A percentile compares a stretch with the other conserved stretches of the same genome.
Evolutionary conservation across 2,113 vertebrate genomes (phyloP).

Genomic region (Prietella phreatophila): DNA sequence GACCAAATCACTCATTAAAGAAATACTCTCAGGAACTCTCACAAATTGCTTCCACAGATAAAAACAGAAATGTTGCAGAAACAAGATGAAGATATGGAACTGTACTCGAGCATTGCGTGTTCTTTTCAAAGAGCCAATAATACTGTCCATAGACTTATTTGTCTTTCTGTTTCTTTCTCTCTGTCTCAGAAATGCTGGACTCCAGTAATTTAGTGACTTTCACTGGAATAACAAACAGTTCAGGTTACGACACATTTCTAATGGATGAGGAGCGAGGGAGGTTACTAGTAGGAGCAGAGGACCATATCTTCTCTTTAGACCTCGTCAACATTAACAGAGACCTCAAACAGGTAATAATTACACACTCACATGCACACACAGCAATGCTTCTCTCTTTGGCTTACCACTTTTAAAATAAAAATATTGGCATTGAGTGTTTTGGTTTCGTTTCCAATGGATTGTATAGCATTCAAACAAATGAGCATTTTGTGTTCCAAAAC

Average conservation of each 20-base stretch:
- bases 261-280: conserved; percentile 92
- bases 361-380: neutral
- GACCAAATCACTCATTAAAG: neutral
- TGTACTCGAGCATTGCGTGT: neutral
- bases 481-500: neutral
- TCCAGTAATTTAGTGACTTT: conserved; percentile 91
- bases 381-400: neutral
- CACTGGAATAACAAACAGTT: conserved; percentile 89
- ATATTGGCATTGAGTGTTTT: neutral
- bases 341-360: conserved; percentile 81
- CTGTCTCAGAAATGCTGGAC: conserved; percentile 91
- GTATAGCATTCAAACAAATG: neutral
- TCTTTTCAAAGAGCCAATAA: neutral
- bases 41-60: neutral
- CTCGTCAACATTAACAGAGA: conserved; percentile 94
- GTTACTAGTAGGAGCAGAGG: conserved; percentile 92
- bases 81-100: neutral
- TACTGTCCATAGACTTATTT: neutral
- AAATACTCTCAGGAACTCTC: neutral
- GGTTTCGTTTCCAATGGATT: neutral
- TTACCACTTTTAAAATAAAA: neutral
- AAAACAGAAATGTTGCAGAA: neutral
- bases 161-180: conserved; percentile 49
- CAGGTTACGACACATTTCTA: conserved; percentile 91
- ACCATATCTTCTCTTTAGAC: conserved; percentile 97